A percentile compares a stretch with the other conserved stretches of the same genome.
Conservation (phyloP, 2,113 vertebrate genomes). For the Phrynosoma platyrhinos region DNA sequence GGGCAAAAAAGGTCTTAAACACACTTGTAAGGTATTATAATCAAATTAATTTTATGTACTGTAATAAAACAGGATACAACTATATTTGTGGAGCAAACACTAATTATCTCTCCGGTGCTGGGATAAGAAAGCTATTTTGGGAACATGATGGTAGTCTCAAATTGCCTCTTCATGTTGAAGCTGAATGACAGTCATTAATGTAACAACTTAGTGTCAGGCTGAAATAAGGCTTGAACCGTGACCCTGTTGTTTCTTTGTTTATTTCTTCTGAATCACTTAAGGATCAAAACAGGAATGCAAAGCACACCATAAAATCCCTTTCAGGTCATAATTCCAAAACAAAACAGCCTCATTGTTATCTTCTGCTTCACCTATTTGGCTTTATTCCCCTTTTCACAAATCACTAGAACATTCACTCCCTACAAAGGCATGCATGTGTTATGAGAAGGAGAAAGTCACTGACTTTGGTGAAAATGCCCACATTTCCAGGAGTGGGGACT, state of each 20-base stretch:
- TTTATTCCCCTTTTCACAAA: too few species aligned
- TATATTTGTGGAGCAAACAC: neutral
- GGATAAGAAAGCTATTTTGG: neutral
- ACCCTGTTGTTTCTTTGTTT: neutral
- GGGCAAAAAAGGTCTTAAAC: slow-evolving; percentile 17
- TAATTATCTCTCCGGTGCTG: slow-evolving; percentile 4
- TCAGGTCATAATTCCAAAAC: neutral
- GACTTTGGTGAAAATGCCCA: too few species aligned
- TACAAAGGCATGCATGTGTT: too few species aligned
- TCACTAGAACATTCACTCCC: too few species aligned
- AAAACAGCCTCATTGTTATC: neutral
- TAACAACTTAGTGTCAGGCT: neutral
- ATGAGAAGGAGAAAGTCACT: too few species aligned
- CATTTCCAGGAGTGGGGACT: too few species aligned
- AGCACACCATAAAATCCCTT: neutral
- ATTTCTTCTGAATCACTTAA: neutral
- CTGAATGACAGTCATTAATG: neutral
- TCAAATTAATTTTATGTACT: slow-evolving; percentile 17
- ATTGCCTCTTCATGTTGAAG: neutral
- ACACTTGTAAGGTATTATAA: slow-evolving; percentile 17
- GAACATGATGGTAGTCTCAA: neutral
- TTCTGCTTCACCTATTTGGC: too few species aligned
- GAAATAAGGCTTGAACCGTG: neutral
- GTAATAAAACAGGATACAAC: neutral
- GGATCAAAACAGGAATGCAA: neutral